Evolutionary conservation across 2,113 vertebrate genomes (phyloP), one percentile per base, ranked within the genome.

Genomic region (Chlorodrepanis virens): DNA sequence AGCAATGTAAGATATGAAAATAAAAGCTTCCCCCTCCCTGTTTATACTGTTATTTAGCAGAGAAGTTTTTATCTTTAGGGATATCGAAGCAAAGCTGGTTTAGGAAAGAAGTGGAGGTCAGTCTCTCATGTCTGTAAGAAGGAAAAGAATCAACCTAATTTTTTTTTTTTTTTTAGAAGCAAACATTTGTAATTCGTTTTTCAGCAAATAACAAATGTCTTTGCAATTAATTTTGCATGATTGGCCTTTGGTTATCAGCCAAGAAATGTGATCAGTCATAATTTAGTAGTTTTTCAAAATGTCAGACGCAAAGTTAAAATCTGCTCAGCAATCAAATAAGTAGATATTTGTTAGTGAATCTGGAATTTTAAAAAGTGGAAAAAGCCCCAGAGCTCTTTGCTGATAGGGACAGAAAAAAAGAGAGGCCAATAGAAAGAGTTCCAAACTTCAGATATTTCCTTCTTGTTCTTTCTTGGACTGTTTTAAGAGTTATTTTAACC

Each of bases 151-250:
- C 21, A 79, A 42, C 29, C 16, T 87, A 54, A 57, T 82, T 77
- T 24, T 77, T 24, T 12, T 47, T 20, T 52, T 37, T 67, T 60
- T 75, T 61, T 61, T 9, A 44, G 52, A 79, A 90, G 69, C 70
- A 96, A 96, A 96, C 89, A 90, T 86, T 94, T 53, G 31, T 88
- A 87, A 77, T 97, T 88, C 8, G 0, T 53, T 91, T 94, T 96
- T 93, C 52, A 35, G 60, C 88, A 96, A 94, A 97, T 87, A 94
- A 82, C 70, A 92, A 68, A 72, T 84, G 53, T 50, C 53, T 95
- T 89, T 23, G 84, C 84, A 94, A 93, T 97, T 97, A 96, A 93
- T 92, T 96, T 93, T 84, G 65, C 22, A 7, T 94, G 92, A 92
- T 92, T 76, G 25, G 50, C 83, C 78, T 79, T 79, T 80, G 54